Percentiles rank a stretch among this genome's conserved stretches.
Conservation (phyloP, 2,888 invertebrate genomes). For the Unio delphinus region DNA sequence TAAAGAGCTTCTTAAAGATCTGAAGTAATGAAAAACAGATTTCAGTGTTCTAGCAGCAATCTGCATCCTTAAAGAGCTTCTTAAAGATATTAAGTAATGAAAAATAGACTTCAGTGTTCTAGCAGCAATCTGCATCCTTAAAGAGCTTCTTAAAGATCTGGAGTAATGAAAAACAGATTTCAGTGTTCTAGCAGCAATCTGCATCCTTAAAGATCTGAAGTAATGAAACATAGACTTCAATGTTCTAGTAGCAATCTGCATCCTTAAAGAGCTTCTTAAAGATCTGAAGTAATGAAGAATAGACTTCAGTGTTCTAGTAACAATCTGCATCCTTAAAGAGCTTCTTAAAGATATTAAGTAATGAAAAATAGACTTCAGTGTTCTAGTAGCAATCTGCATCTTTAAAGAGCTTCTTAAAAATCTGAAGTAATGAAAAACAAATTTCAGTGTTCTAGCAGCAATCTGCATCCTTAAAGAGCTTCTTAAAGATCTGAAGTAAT, state of each 20-base stretch:
- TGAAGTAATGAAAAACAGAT: conserved; percentile 25
- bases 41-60: not conserved
- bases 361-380: not conserved
- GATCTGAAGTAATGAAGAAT: conserved; percentile 47
- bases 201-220: conserved; percentile 63
- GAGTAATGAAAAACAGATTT: conserved; percentile 5
- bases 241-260: conserved; percentile 24
- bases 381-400: conserved; percentile 44
- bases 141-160: conserved; percentile 70
- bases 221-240: not conserved
- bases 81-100: conserved; percentile 64
- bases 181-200: not conserved
- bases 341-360: conserved; percentile 66
- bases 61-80: conserved; percentile 67
- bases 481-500: conserved; percentile 66
- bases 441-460: not conserved
- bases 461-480: conserved; percentile 65
- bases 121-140: conserved; percentile 51
- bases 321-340: conserved; percentile 64
- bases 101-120: not conserved
- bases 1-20: conserved; percentile 69
- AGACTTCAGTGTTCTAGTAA: not conserved
- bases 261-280: conserved; percentile 70
- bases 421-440: conserved; percentile 39
- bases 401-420: conserved; percentile 69